Conservation (phyloP, 2,888 invertebrate species). For the Gastracanthus pulcherrimus region DNA sequence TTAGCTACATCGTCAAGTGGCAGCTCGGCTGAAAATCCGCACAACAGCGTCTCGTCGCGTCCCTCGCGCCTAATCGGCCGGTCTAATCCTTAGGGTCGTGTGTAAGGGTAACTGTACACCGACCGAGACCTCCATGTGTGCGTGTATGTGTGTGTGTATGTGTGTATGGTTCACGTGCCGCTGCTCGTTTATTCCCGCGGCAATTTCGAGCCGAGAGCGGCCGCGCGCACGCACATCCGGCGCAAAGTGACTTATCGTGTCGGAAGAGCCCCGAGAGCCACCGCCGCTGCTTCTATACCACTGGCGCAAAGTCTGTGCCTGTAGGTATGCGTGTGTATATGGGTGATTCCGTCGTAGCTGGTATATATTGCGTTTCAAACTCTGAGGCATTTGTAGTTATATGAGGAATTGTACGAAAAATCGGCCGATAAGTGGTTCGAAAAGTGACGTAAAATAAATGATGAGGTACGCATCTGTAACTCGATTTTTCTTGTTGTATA, state of each 20-base stretch:
- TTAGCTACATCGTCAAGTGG: not conserved
- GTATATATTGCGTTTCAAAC: no score
- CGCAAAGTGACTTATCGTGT: conserved; percentile 64
- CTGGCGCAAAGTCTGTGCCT: no score
- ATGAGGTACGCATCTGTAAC: no score
- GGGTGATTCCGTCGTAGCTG: no score
- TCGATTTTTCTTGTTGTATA: no score
- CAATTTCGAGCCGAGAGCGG: conserved; percentile 42
- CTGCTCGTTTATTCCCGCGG: not conserved
- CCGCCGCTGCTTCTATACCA: not conserved
- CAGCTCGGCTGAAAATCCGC: not conserved
- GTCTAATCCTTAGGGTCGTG: conserved; percentile 3
- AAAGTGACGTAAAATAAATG: no score
- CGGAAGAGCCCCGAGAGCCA: conserved; percentile 57
- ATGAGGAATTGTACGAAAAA: no score
- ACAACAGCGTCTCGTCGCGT: not conserved
- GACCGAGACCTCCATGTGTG: not conserved
- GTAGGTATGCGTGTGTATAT: no score
- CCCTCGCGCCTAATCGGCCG: conserved; percentile 21
- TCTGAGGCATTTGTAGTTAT: no score
- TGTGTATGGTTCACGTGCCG: not conserved
- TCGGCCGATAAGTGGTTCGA: no score
- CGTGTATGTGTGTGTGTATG: no score
- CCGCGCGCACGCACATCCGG: conserved; percentile 43
- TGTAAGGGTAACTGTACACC: no score